Evolutionary conservation across 1,140 invertebrate genomes (phyloP), one percentile per base, ranked within the genome.

Genomic region (Diorhabda sublineata): DNA sequence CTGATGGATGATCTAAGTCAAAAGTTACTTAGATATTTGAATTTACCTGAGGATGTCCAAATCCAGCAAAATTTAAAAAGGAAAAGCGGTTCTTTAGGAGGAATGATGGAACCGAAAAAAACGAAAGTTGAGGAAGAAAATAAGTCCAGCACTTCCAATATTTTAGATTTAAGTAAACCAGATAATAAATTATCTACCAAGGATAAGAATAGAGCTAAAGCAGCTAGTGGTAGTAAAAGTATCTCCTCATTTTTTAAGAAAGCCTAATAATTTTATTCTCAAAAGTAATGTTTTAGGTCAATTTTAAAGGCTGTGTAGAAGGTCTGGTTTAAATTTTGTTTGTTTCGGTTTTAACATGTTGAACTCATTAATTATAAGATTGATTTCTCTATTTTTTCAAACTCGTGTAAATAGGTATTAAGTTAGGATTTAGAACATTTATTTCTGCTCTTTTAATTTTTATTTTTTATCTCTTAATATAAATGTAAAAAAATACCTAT

Each of bases 181-280:
- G 73, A 75, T 52, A 67, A 58, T 41, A 79, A 82, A 64, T 68
- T 78, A 8, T 42, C 82, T 67, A 76, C 89, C 41, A 92, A 92
- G 80, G 90, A 91, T 76, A 88, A 90, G 73, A 85, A 88, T 2
- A 82, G 88, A 77, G 87, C 89, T 71, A 92, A 91, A 77, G 89
- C 90, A 67, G 91, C 91, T 42, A 84, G 83, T 74, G 88, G 89
- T 58, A 88, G 87, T 41, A 92, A 91, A 81, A 91, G 84, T 74
- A 91, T 92, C 77, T 87, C 87, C 42, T 89, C 86, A 61, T 92
- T 91, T 80, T 92, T 92, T 77, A 88, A 85, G 68, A 89, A 86
- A 75, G 74, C 70, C 62, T 81, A 73, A 73, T 70, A 58, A 59
- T 61, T 47, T n/a, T 45, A 56, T 47, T 56, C n/a, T 45, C 41